phyloP scores from a whole-genome alignment of 2,797 vertebrate species.

The Sebastes minor region DNA sequence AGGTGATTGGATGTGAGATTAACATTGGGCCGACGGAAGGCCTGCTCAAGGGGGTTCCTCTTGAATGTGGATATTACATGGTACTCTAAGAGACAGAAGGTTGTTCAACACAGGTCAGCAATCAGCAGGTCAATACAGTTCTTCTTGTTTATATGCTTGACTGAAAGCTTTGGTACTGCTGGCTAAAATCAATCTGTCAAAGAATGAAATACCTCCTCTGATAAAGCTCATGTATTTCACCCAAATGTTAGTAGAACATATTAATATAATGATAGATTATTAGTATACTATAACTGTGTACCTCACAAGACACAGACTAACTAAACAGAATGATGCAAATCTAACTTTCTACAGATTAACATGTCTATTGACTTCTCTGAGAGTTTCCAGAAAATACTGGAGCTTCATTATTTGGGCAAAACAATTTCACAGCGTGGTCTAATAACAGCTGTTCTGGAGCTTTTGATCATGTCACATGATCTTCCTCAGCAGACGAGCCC shows the following conservation, averaged over 20 bases:
- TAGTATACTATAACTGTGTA: background rate
- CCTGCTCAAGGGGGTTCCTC: conserved; percentile 99
- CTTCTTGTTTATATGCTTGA: background rate
- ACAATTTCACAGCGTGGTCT: background rate
- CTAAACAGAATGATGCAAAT: background rate
- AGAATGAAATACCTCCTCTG: background rate
- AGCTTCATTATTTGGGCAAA: background rate
- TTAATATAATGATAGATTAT: background rate
- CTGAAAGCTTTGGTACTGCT: background rate
- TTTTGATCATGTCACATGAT: background rate
- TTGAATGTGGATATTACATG: conserved; percentile 99
- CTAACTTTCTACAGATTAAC: background rate
- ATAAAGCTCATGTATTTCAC: background rate
- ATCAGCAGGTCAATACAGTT: conserved; percentile 4
- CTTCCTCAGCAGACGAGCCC: background rate
- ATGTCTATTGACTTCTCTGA: background rate
- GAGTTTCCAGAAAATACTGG: background rate
- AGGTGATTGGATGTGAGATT: conserved; percentile 99
- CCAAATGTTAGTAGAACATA: background rate
- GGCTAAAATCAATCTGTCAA: background rate
- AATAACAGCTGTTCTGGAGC: background rate
- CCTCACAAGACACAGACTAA: background rate
- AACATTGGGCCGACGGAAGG: conserved; percentile 99
- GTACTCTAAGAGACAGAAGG: conserved; percentile 98
- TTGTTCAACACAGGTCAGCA: conserved; percentile 76